Base-by-base conservation (phyloP, 2,797 vertebrate species). In the Phrynocephalus guinanensis region DNA sequence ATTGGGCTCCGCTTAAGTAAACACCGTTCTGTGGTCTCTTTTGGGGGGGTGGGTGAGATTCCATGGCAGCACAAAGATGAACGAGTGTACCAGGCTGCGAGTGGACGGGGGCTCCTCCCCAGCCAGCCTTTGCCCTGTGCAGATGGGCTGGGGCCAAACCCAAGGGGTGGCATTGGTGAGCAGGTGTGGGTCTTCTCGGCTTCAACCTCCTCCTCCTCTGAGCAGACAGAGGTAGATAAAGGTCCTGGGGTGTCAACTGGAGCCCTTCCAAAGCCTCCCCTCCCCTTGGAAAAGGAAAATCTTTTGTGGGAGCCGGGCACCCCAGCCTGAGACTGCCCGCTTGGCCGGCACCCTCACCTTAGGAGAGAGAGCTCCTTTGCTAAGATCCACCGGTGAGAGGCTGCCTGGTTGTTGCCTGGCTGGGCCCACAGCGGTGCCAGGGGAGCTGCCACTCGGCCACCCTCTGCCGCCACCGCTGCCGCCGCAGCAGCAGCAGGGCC, bases 51-150 rank as follows among this genome's bases (percentile, higher is more conserved):
- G 33, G 33, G 33, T 33, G 93, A 86, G 91, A 93, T 95, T 94
- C 93, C 92, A 94, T 91, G 93, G 91, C 92, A 92, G 86, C 92
- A 90, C 71, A 33, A 93, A 94, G 94, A 95, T 94, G 89, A 94
- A 95, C 0, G 93, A 95, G 77, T 13, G 91, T 95, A 91, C 93
- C 93, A 95, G 84, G 84, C 90, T 84, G 50, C 84, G 91, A 86
- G 92, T 84, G 89, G 92, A 90, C 92, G 89, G 20, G 76, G 87
- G 86, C 86, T 83, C 89, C 93, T 92, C 90, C 72, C 88, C 82
- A 92, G 86, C 89, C 91, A 89, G 72, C 91, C 92, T 87, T 79
- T 0, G 73, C 90, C 82, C 71, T 93, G 86, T 90, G 87, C 91
- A 93, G 4, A 33, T 84, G 7, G 3, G 86, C 90, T 91, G 84